phyloP scores from a whole-genome alignment of 1,140 invertebrate genomes.

The Pectinophora gossypiella region DNA sequence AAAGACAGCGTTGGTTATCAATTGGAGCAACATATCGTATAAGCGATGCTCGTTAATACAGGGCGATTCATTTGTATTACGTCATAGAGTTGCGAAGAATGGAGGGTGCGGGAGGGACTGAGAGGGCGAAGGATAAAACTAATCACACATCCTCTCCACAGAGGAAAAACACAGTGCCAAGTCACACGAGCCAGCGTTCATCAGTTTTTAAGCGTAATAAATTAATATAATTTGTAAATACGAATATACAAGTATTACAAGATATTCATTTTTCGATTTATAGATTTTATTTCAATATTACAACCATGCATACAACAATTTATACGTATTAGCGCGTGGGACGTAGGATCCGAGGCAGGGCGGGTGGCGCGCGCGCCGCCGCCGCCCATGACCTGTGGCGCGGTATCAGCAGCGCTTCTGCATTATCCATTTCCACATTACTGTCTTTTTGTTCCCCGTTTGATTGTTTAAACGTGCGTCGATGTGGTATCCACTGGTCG shows the following conservation, averaged over 20 bases:
- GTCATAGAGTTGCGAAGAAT: constrained; percentile 34
- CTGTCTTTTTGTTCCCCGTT: constrained; percentile 70
- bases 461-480: constrained; percentile 73
- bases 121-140: constrained; percentile 61
- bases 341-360: too few relatives aligned
- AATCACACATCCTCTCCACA: constrained; percentile 64
- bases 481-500: constrained; percentile 63
- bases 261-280: too few relatives aligned
- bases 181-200: neutral
- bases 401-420: constrained; percentile 25
- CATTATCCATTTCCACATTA: constrained; percentile 72
- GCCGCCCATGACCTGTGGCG: neutral
- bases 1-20: neutral
- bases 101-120: constrained; percentile 17
- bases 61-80: constrained; percentile 43
- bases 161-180: constrained; percentile 20
- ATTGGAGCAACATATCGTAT: neutral
- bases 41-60: constrained; percentile 22
- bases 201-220: too few relatives aligned
- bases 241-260: too few relatives aligned
- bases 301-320: too few relatives aligned
- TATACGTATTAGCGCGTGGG: too few relatives aligned
- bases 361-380: neutral
- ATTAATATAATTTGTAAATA: too few relatives aligned
- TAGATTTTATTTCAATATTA: too few relatives aligned